These are phyloP conservation scores for Remorina albescens DNA, from an alignment of 2,797 vertebrate species.

Conservation along the genomic window DNA sequence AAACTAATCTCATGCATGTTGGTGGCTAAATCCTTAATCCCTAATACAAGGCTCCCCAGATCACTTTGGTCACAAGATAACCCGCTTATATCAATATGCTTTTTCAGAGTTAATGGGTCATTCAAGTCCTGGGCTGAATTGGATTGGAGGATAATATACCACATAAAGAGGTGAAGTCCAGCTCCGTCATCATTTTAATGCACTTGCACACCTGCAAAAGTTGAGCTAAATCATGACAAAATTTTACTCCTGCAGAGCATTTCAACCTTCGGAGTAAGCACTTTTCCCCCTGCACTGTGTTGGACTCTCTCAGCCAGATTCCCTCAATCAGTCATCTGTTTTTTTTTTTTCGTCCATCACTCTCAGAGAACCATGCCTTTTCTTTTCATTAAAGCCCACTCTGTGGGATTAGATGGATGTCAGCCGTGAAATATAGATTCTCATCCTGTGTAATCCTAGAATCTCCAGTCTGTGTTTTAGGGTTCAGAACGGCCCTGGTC, in stretches of 20 bases:
- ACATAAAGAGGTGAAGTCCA: conserved; percentile 9
- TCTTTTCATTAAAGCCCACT: conserved; percentile 76
- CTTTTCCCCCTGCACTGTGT: conserved; percentile 58
- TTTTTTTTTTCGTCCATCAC: conserved; percentile 47
- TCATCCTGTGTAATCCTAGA: conserved; percentile 75
- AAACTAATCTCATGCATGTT: conserved; percentile 75
- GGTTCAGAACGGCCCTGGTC: conserved; percentile 42
- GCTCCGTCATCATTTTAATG: conserved; percentile 27
- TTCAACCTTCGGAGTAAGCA: conserved; percentile 66
- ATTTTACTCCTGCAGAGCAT: conserved; percentile 41
- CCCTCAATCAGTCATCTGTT: conserved; percentile 65
- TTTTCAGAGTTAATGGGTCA: conserved; percentile 54
- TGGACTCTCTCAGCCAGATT: conserved; percentile 52
- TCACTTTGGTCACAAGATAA: conserved; percentile 51
- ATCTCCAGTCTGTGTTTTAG: conserved; percentile 49
- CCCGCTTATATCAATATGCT: conserved; percentile 68
- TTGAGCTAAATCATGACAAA: conserved; percentile 62
- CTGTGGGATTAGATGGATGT: conserved; percentile 61
- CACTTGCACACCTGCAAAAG: conserved; percentile 60
- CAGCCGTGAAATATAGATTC: conserved; percentile 69
- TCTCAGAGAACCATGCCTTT: conserved; percentile 60
- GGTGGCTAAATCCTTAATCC: conserved; percentile 76
- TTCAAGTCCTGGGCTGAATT: conserved; percentile 34
- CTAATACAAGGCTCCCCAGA: conserved; percentile 22
- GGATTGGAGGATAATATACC: conserved; percentile 44